Conservation (phyloP, 1,140 invertebrate genomes). For the Hycleus phaleratus region DNA sequence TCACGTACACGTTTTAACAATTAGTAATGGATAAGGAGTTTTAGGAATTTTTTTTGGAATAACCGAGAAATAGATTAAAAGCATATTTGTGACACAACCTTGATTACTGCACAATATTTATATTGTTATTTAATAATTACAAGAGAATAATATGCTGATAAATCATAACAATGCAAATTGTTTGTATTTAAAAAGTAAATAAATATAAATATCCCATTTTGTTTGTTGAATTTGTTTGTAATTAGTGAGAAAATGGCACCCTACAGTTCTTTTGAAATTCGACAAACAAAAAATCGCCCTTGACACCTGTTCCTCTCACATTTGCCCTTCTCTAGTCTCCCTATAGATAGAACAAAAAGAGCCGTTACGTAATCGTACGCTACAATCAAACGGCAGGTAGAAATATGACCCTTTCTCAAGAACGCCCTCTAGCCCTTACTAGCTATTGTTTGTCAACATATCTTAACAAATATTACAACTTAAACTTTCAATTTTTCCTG, state of each 20-base stretch:
- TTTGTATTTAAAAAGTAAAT: neutral
- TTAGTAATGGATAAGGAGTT: too few relatives aligned
- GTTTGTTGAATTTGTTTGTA: constrained; percentile 13
- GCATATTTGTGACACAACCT: too few relatives aligned
- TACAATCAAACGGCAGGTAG: constrained; percentile 1
- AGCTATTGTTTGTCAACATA: neutral
- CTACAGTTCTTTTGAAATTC: constrained; percentile 1
- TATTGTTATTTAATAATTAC: too few relatives aligned
- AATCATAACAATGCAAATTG: neutral
- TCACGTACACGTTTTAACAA: too few relatives aligned
- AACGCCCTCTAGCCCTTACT: too few relatives aligned
- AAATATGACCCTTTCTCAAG: too few relatives aligned
- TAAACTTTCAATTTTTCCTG: constrained; percentile 13
- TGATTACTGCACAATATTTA: too few relatives aligned
- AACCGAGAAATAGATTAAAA: too few relatives aligned
- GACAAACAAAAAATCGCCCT: constrained; percentile 15
- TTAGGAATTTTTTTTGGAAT: too few relatives aligned
- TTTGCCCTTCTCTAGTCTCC: neutral
- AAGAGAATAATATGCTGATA: too few relatives aligned
- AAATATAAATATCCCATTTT: neutral
- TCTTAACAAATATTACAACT: neutral
- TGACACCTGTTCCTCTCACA: constrained; percentile 16
- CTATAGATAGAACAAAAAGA: constrained; percentile 2
- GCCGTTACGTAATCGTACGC: constrained; percentile 2
- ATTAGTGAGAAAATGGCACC: constrained; percentile 10